Percentiles rank a stretch among this genome's conserved stretches.
These are phyloP conservation scores for Callyntrura guangdongensis DNA, from an alignment of 2,888 invertebrate species.

Conservation along the genomic window DNA sequence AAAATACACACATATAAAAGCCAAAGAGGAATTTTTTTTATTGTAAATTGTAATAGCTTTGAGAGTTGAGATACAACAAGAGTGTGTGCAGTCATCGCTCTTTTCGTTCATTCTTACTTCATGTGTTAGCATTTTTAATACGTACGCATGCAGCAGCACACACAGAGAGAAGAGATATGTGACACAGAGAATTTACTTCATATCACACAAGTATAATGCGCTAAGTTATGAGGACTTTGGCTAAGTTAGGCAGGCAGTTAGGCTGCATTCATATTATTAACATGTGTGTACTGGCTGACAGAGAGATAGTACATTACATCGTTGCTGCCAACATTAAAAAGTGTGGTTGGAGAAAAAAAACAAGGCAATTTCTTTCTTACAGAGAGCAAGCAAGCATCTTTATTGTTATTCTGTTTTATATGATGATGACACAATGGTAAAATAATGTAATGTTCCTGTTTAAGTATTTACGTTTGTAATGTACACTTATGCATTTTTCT, in stretches of 20 bases:
- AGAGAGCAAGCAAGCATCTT: neutral
- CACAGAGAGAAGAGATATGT: constrained; percentile 11
- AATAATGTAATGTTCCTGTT: constrained; percentile 5
- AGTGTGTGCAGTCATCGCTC: neutral
- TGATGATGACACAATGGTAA: constrained; percentile 24
- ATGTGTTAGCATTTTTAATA: neutral
- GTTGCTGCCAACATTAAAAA: constrained; percentile 6
- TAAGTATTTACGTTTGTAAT: neutral
- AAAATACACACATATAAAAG: neutral
- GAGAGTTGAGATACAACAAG: neutral
- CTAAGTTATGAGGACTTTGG: neutral
- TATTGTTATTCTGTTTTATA: neutral
- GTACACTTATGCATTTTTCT: constrained; percentile 10
- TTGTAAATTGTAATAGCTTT: too few species aligned
- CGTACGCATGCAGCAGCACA: neutral
- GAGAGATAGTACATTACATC: neutral
- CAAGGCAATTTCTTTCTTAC: constrained; percentile 19
- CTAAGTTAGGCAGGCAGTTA: too few species aligned
- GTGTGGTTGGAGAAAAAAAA: neutral
- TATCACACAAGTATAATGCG: neutral
- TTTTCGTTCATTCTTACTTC: neutral
- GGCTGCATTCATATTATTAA: neutral
- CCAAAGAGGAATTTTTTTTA: neutral
- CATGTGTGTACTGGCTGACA: neutral
- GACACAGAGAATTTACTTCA: constrained; percentile 1